Evolutionary conservation across 2,113 vertebrate genomes (phyloP), one percentile per base, ranked within the genome.

Genomic region (Ranitomeya variabilis): DNA sequence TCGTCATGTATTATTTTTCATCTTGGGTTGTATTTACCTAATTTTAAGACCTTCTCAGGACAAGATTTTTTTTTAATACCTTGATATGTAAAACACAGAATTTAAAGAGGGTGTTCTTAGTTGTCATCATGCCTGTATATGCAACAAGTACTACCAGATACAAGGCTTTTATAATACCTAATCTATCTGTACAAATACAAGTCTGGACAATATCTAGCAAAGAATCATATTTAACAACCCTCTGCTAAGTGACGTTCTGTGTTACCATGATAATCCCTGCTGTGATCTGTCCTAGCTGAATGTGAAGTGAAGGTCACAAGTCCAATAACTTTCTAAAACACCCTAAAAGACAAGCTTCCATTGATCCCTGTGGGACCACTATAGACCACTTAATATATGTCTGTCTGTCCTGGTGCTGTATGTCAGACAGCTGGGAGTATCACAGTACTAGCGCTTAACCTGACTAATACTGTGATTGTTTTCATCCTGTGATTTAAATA

Each of bases 161-260:
- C 31, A 45, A 74, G 71, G 37, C 71, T 74, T 2, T 14, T 7
- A 15, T 8, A 45, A 51, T 45, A 15, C 31, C 31, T 18, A 7
- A 52, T 12, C 19, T 51, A 15, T 76, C 21, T 21, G 16, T 19
- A 11, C 37, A 76, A 52, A 52, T 9, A 52, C 10, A 21, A 76
- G 71, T 37, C 26, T 71, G 26, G 69, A 37, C 6, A 15, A 31
- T 14, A 7, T 18, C n/a, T 26, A 69, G 10, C 67, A 23, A 23
- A 6, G 21, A 69, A 67, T 23, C 69, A 14, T 14, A 73, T 37
- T 21, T 1, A 21, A 76, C 37, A 52, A 76, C 11, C 73, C 45
- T 76, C 73, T 12, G 73, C 73, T 76, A 76, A 76, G 73, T 76
- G 73, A 21, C 12, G 45, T 76, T 76, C 52, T 52, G 45, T 76